Evolutionary conservation across 2,888 invertebrate genomes (phyloP).

Genomic region (Sturmia bella): DNA sequence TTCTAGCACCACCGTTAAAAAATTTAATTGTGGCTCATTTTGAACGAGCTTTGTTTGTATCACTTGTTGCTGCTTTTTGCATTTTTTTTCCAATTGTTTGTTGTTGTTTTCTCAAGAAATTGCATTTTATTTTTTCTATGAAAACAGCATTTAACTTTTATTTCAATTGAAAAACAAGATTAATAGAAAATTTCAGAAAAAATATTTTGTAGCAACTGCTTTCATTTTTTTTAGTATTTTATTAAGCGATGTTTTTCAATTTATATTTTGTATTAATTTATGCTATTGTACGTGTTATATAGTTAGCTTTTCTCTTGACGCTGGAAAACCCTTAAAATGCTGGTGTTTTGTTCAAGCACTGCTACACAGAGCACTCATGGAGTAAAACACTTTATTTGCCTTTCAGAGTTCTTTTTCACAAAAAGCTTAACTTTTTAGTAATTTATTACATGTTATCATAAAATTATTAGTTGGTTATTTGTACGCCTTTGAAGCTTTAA

Average conservation of each 20-base stretch:
- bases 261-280: slow-evolving; percentile 37
- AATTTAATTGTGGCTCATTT: too few species aligned
- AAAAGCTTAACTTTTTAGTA: slow-evolving; percentile 41
- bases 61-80: background rate
- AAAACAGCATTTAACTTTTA: slow-evolving; percentile 51
- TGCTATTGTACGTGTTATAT: slow-evolving; percentile 38
- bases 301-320: slow-evolving; percentile 11
- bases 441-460: background rate
- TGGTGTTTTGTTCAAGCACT: slow-evolving; percentile 36
- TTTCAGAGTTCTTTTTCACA: slow-evolving; percentile 18
- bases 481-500: slow-evolving; percentile 10
- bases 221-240: slow-evolving; percentile 49
- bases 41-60: too few species aligned
- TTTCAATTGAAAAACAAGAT: background rate
- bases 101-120: background rate
- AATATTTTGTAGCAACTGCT: slow-evolving; percentile 25
- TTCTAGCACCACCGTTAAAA: too few species aligned
- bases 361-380: background rate
- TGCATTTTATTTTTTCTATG: slow-evolving; percentile 30
- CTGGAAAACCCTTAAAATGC: slow-evolving; percentile 11
- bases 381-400: slow-evolving; percentile 16
- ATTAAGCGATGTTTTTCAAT: slow-evolving; percentile 4
- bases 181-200: background rate
- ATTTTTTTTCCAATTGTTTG: slow-evolving; percentile 16
- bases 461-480: too few species aligned